phyloP scores from a whole-genome alignment of 2,888 invertebrate species.

The Xylota sylvarum region DNA sequence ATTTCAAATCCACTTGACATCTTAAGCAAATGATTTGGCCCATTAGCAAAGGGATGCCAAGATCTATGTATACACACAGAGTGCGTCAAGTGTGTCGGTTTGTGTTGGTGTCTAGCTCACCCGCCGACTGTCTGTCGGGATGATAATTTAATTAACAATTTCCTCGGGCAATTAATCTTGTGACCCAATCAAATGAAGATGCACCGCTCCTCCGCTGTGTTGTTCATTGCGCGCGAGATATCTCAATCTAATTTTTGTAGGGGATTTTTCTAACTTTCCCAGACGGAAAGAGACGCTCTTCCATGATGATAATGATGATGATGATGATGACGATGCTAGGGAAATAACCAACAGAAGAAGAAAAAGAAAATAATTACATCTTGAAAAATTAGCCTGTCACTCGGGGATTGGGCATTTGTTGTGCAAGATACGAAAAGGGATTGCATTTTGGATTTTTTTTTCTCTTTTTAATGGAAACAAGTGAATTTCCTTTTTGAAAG shows the following conservation, averaged over 20 bases:
- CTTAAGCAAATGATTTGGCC: slow-evolving; percentile 77
- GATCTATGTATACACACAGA: slow-evolving; percentile 24
- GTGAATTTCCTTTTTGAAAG: slow-evolving; percentile 53
- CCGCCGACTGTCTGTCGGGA: slow-evolving; percentile 74
- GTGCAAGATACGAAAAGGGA: slow-evolving; percentile 15
- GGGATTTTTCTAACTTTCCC: slow-evolving; percentile 49
- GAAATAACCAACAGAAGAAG: slow-evolving; percentile 27
- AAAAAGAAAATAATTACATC: slow-evolving; percentile 63
- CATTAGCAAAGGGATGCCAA: slow-evolving; percentile 69
- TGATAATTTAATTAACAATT: slow-evolving; percentile 83
- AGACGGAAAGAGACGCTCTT: slow-evolving; percentile 29
- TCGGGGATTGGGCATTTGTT: slow-evolving; percentile 67
- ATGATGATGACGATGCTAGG: slow-evolving; percentile 61
- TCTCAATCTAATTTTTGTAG: slow-evolving; percentile 49
- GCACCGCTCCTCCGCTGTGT: slow-evolving; percentile 61
- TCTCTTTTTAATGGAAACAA: slow-evolving; percentile 57
- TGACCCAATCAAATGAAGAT: slow-evolving; percentile 75
- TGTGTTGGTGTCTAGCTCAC: slow-evolving; percentile 46
- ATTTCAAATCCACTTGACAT: slow-evolving; percentile 73
- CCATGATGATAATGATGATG: slow-evolving; percentile 6
- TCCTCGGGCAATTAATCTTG: slow-evolving; percentile 83
- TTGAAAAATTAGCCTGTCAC: slow-evolving; percentile 77
- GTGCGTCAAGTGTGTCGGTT: slow-evolving; percentile 68
- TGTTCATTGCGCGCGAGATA: slow-evolving; percentile 58
- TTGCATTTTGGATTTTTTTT: slow-evolving; percentile 18